Base-by-base conservation (phyloP, 2,888 invertebrate species). In the Cataglyphis livida region DNA sequence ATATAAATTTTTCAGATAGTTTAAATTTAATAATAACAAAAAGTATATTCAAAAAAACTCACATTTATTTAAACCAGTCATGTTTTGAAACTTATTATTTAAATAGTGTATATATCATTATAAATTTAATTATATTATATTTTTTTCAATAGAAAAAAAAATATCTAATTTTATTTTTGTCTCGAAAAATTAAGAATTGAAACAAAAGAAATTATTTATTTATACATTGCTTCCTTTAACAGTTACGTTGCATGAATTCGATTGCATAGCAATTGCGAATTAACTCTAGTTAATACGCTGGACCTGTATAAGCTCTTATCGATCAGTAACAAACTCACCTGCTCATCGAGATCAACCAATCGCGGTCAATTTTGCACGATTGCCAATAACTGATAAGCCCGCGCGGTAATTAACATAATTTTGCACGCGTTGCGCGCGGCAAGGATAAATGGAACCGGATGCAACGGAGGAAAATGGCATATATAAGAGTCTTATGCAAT, bases 391-490 rank as follows among this genome's bases (percentile, higher is more conserved):
- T 59, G 70, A 78, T 78, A 48, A 68, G 35, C 57, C 7, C 41
- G 38, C 54, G 64, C n/a, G 68, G 28, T 41, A 28, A 66, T 66
- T 57, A 64, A 35, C 75, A 75, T 41, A 64, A 75, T 75, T 75
- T 62, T 21, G 38, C 38, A 54, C 41, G 41, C 65, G 28, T 28
- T 28, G 54, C n/a, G 54, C 21, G 6, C 25, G 7, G 18, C 38
- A 18, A 18, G n/a, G 21, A 75, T 75, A 35, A 54, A 38, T n/a
- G 54, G 15, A 28, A 57, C 59, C 44, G 59, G 59, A 78, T 54
- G 68, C 44, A 32, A 68, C 25, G 28, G 32, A 9, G 15, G 51
- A 68, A 61, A 70, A 59, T 25, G 21, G 59, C 32, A 44, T 35
- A 18, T 9, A 25, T 25, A 25, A n/a, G 38, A 38, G 10, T 48